Evolutionary conservation across 2,797 vertebrate species (phyloP), one percentile per base, ranked within the genome.

Genomic region (Poecilia picta): DNA sequence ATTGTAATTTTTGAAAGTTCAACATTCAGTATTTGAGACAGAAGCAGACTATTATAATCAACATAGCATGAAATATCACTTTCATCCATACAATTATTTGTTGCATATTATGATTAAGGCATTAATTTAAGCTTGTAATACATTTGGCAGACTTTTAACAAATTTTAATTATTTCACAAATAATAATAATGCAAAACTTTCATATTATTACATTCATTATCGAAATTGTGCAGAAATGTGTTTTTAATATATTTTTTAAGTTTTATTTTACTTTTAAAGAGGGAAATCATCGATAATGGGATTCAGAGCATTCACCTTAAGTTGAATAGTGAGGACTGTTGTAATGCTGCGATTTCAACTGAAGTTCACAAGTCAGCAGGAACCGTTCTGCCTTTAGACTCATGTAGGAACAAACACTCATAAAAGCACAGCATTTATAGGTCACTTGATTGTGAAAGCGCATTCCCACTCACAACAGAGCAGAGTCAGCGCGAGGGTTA

Each of bases 341-440:
- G 4, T 6, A 64, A 39, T 45, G 68, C 53, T 16, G 31, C 45
- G 4, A 68, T 23, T 68, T 11, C 39, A 39, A 36, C 43, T 73
- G 53, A 43, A 15, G 39, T 25, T 47, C 41, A 16, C 46, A 49
- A 47, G 31, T 7, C 62, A 36, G 55, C 25, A 39, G 66, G 20
- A 33, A 23, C 3, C 28, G 8, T 66, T 68, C 68, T 25, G 20
- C 47, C 68, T 36, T 43, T 13, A 15, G 18, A 64, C 64, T 46
- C 57, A 75, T 15, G 66, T 81, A 36, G 59, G 6, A 72, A 47
- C 46, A 16, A 55, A 76, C 45, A 31, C 8, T 72, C 12, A 45
- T 72, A 4, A 75, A 73, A 81, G 33, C 53, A 43, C 4, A 31
- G 23, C 45, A 33, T 45, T 83, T 74, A 66, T 64, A 28, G 49